Base-by-base conservation (phyloP, 2,888 invertebrate genomes). In the Agapostemon virescens region DNA sequence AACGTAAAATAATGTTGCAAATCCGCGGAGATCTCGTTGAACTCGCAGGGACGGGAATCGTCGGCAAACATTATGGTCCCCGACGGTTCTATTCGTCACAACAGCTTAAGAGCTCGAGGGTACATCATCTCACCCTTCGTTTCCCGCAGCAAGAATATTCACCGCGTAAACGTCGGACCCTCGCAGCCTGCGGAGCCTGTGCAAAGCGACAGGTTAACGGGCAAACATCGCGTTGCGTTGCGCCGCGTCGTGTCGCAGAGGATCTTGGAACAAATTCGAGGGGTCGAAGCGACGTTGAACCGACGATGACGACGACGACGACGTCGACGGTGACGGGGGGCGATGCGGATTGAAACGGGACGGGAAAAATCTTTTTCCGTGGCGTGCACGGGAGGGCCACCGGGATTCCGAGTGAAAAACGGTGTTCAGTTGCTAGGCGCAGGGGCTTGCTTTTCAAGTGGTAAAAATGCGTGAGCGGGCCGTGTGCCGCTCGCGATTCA, bases 401-500 rank as follows among this genome's bases (percentile, higher is more conserved):
- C 26, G 20, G 38, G 40, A 36, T 36, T 17, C n/a, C 42, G 23
- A 61, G 33, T 38, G 49, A 38, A 49, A 40, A 63, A 63, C 20
- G 42, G 69, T n/a, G 38, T 67, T 70, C 42, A 15, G 72, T 82
- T 73, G 58, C 58, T 42, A 64, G 68, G 71, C 58, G 63, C 26
- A 33, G 61, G 33, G 61, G 33, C 30, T 33, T 61, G 76, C 45
- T 66, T 17, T 30, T 68, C 69, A 74, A 75, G 77, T 55, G 58
- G 68, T 63, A 76, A 82, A 79, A 83, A 73, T 82, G 79, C 77
- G 84, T 87, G 84, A 72, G 66, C 69, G 64, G 70, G 63, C 40
- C 58, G 33, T 33, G 61, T 36, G 70, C 69, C n/a, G 36, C 15
- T 9, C 5, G 68, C 61, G 76, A 71, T 79, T 83, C 75, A 74